Evolutionary conservation across 2,888 invertebrate species (phyloP).

Genomic region (Ceraclea dissimilis): DNA sequence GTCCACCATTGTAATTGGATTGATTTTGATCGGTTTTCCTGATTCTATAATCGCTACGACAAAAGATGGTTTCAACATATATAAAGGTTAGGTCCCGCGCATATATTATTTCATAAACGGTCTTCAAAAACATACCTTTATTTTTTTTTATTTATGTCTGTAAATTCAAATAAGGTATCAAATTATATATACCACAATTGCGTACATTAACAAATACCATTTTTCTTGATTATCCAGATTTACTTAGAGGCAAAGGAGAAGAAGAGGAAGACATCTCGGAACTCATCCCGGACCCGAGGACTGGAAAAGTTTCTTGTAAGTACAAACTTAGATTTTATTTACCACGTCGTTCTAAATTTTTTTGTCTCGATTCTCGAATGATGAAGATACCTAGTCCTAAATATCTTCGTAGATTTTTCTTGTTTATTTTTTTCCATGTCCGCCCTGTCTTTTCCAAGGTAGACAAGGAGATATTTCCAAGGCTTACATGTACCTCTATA

Average conservation of each 20-base stretch:
- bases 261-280: slow-evolving; percentile 18
- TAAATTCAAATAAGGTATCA: not conserved
- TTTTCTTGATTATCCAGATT: too few relatives aligned
- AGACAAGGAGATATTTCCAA: too few relatives aligned
- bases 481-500: too few relatives aligned
- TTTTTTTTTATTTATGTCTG: not conserved
- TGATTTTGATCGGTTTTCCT: slow-evolving; percentile 10
- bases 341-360: not conserved
- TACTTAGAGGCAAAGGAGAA: slow-evolving; percentile 16
- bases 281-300: slow-evolving; percentile 17
- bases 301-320: slow-evolving; percentile 20
- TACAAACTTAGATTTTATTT: not conserved
- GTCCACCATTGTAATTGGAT: slow-evolving; percentile 7
- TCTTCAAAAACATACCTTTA: not conserved
- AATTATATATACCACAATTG: not conserved
- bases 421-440: too few relatives aligned
- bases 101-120: not conserved
- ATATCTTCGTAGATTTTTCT: not conserved
- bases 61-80: slow-evolving; percentile 23
- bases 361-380: not conserved
- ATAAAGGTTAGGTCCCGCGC: slow-evolving; percentile 14
- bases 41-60: slow-evolving; percentile 11
- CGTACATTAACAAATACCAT: not conserved
- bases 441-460: too few relatives aligned
- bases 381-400: not conserved